Evolutionary conservation across 2,888 invertebrate species (phyloP).

Genomic region (Chaetoderma sp.): DNA sequence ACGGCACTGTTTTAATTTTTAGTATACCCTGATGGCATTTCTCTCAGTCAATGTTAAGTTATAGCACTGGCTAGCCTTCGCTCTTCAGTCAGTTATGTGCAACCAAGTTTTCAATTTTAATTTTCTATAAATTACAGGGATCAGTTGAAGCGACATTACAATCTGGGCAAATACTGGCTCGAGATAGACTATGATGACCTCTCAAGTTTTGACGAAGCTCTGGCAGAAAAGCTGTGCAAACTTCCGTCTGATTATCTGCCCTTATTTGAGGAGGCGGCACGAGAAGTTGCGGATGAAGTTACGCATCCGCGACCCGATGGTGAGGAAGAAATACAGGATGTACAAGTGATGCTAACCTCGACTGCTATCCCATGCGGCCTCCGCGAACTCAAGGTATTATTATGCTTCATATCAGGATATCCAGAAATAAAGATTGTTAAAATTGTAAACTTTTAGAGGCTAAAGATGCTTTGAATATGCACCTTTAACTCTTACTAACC

Average conservation of each 20-base stretch:
- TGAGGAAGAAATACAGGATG: slow-evolving; percentile 89
- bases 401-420: not conserved
- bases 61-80: too few species aligned
- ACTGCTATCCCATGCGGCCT: slow-evolving; percentile 85
- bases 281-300: slow-evolving; percentile 92
- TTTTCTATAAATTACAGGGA: slow-evolving; percentile 77
- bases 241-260: slow-evolving; percentile 93
- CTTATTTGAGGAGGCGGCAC: slow-evolving; percentile 95
- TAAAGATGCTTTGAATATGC: not conserved
- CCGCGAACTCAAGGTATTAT: slow-evolving; percentile 83
- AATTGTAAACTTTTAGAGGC: too few species aligned
- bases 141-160: slow-evolving; percentile 91
- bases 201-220: slow-evolving; percentile 90
- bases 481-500: not conserved
- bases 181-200: slow-evolving; percentile 95
- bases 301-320: slow-evolving; percentile 92
- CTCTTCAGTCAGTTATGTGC: too few species aligned
- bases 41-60: too few species aligned
- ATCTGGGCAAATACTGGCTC: slow-evolving; percentile 87
- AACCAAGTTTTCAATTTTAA: not conserved
- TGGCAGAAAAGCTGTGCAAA: slow-evolving; percentile 91
- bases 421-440: too few species aligned
- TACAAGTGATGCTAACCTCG: slow-evolving; percentile 89
- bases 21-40: too few species aligned
- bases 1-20: too few species aligned